Base-by-base conservation (phyloP, 2,888 invertebrate genomes). In the Mystacides longicornis region DNA sequence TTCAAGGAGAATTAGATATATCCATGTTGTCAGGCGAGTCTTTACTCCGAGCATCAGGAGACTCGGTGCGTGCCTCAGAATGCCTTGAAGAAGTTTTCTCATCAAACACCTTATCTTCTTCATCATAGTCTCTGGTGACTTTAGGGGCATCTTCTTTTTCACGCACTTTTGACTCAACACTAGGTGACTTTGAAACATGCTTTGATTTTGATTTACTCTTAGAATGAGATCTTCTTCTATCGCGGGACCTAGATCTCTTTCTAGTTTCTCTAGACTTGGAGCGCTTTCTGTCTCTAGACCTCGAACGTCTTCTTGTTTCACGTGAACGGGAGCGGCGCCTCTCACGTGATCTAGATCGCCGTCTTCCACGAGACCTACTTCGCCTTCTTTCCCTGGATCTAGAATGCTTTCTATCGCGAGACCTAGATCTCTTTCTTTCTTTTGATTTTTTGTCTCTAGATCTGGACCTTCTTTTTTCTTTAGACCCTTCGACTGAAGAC, bases 1-100 rank as follows among this genome's bases (percentile, higher is more conserved):
- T 61, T 71, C 78, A 87, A 53, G 87, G 87, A 56, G 87, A 87
- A 71, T 87, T 86, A 16, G 87, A 87, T 70, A 87, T 87, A 69
- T 87, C 87, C 87, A 87, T 87, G 67, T 87, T 86, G 69, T 86
- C 86, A 1, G 82, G 77, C 14, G 82, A 82, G 63, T 75, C 72
- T 60, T 81, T 81, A 49, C 73, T 72, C 14, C 68, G 66, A 3
- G 68, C 65, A 3, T 70, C 64, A 1, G 71, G 65, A 11, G 69
- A 67, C 7, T 74, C 74, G 23, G 71, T 72, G 42, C 65, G 71
- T 45, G 63, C 64, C 23, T 67, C 68, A 4, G 48, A 48, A 2
- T 23, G 18, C 16, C 48, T 48, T 64, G 37, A 37, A 52, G 63
- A 63, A 52, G 60, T 55, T 49, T 67, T 68, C 33, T 69, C 69